phyloP scores from a whole-genome alignment of 2,888 invertebrate genomes.

The Trissolcus brochymenae region DNA sequence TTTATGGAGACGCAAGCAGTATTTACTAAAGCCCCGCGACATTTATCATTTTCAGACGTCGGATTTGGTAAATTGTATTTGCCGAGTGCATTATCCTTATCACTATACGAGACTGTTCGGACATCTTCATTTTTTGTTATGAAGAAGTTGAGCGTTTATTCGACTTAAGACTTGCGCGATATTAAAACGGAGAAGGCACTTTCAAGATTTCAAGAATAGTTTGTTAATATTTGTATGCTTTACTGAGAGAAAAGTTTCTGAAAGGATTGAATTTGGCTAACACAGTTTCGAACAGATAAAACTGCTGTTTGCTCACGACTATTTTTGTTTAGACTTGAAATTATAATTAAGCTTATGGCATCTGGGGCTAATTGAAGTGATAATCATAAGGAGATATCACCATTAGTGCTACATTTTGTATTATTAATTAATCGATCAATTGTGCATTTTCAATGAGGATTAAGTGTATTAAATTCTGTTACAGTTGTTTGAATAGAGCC shows the following conservation, averaged over 20 bases:
- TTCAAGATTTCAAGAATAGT: neutral
- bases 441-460: conserved; percentile 18
- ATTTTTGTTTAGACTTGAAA: too few relatives aligned
- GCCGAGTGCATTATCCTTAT: conserved; percentile 32
- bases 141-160: too few relatives aligned
- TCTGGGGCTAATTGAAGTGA: neutral
- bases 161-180: too few relatives aligned
- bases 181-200: conserved; percentile 10
- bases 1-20: conserved; percentile 40
- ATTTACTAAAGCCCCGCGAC: conserved; percentile 31
- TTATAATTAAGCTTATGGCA: too few relatives aligned
- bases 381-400: neutral
- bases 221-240: conserved; percentile 11
- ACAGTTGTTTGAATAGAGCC: conserved; percentile 87
- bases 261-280: too few relatives aligned
- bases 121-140: conserved; percentile 1
- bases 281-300: too few relatives aligned
- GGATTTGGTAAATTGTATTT: conserved; percentile 52
- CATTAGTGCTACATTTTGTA: neutral
- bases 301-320: too few relatives aligned
- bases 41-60: conserved; percentile 45
- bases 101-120: too few relatives aligned
- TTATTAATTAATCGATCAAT: conserved; percentile 15
- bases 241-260: too few relatives aligned
- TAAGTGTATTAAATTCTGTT: conserved; percentile 72